Conservation (phyloP, 2,888 invertebrate genomes). For the Priocnemis perturbator region DNA sequence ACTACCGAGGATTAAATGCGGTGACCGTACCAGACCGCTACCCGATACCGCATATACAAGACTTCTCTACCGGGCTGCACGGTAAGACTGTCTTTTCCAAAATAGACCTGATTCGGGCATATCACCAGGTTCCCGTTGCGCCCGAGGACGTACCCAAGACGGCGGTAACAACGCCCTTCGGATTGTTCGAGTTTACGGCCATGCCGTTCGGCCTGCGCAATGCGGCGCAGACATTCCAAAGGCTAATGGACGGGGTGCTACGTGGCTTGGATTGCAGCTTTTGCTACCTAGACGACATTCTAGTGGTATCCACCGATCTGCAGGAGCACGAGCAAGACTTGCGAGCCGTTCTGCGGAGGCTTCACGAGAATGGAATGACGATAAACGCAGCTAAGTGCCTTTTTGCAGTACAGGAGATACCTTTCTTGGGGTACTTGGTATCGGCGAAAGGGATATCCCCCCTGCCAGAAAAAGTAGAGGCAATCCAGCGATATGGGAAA, state of each 20-base stretch:
- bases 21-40: conserved; percentile 36
- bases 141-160: too few species aligned
- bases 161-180: too few species aligned
- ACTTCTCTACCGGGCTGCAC: conserved; percentile 20
- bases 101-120: conserved; percentile 21
- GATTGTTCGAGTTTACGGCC: too few species aligned
- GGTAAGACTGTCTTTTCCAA: conserved; percentile 27
- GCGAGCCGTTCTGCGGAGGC: too few species aligned
- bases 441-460: neutral
- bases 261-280: neutral
- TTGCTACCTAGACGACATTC: too few species aligned
- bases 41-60: conserved; percentile 28
- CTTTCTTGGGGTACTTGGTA: neutral
- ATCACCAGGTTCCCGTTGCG: too few species aligned
- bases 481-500: neutral
- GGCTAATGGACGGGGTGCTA: neutral
- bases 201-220: too few species aligned
- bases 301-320: too few species aligned
- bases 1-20: conserved; percentile 28
- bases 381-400: neutral
- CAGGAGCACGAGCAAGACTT: too few species aligned
- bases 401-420: neutral
- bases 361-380: neutral
- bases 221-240: conserved; percentile 24
- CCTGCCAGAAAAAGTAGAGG: neutral